Conservation (phyloP, 2,113 vertebrate species). For the Labrus mixtus region DNA sequence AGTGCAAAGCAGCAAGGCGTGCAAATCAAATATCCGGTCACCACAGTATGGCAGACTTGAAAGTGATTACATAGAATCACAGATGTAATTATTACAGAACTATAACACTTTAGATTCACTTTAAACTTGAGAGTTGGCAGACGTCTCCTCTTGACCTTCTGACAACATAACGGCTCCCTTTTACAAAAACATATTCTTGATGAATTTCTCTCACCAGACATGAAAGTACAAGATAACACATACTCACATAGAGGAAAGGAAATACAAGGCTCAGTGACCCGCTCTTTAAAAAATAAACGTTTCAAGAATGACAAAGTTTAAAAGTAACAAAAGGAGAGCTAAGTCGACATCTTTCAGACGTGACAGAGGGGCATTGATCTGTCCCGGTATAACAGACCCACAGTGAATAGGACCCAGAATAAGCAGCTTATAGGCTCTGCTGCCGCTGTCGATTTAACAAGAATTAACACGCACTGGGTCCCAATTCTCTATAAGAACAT, state of each 20-base stretch:
- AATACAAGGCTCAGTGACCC: background rate
- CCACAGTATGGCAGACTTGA: no score
- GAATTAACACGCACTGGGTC: slow-evolving; percentile 60
- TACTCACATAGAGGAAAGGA: background rate
- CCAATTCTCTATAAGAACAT: slow-evolving; percentile 51
- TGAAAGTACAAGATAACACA: background rate
- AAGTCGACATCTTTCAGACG: slow-evolving; percentile 10
- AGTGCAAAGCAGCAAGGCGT: no score
- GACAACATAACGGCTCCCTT: no score
- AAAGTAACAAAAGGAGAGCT: slow-evolving; percentile 5
- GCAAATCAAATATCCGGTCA: no score
- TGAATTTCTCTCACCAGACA: background rate
- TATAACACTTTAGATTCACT: no score
- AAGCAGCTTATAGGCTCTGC: slow-evolving; percentile 68
- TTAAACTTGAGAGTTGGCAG: no score
- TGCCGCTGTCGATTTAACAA: slow-evolving; percentile 67
- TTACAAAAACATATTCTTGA: no score
- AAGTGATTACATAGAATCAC: no score
- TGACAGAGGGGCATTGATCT: slow-evolving; percentile 32
- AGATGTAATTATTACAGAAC: no score
- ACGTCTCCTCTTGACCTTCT: no score
- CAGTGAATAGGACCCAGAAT: slow-evolving; percentile 50
- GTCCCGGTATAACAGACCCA: slow-evolving; percentile 20
- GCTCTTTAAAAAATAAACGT: background rate
- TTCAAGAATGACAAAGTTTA: background rate